phyloP scores from a whole-genome alignment of 2,888 invertebrate genomes.

The Abscondita cerata region DNA sequence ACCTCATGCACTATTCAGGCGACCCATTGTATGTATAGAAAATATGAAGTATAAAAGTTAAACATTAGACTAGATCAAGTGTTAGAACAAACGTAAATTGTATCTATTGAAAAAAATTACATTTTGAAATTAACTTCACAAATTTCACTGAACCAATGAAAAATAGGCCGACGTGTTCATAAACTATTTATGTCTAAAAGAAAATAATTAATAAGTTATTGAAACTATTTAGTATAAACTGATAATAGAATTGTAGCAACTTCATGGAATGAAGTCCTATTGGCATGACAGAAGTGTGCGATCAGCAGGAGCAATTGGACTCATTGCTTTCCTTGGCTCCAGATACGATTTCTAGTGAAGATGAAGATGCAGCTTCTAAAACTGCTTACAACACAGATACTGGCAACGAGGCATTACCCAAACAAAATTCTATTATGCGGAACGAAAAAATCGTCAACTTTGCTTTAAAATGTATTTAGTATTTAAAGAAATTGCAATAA shows the following conservation, averaged over 20 bases:
- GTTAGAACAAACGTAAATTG: too few relatives aligned
- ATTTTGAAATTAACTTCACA: not conserved
- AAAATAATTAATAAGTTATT: not conserved
- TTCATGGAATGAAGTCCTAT: conserved; percentile 35
- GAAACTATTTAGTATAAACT: not conserved
- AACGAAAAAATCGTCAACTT: conserved; percentile 14
- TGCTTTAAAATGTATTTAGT: conserved; percentile 65
- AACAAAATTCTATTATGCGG: not conserved
- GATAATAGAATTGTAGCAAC: conserved; percentile 17
- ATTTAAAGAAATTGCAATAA: conserved; percentile 69
- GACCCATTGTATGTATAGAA: too few relatives aligned
- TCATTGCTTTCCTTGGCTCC: conserved; percentile 16
- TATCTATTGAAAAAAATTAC: too few relatives aligned
- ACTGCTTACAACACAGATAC: conserved; percentile 3
- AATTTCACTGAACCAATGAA: conserved; percentile 9
- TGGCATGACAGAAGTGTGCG: conserved; percentile 38
- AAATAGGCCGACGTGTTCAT: conserved; percentile 6
- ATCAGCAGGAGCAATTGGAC: conserved; percentile 23
- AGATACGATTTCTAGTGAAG: conserved; percentile 18
- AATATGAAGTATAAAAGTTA: too few relatives aligned
- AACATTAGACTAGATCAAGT: too few relatives aligned
- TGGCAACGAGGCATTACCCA: not conserved
- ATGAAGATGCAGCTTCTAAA: conserved; percentile 28
- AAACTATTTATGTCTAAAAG: not conserved
- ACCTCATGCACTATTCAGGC: too few relatives aligned